A percentile compares a stretch with the other conserved stretches of the same genome.
phyloP scores from a whole-genome alignment of 1,140 invertebrate genomes.

The Caenorhabditis remanei region DNA sequence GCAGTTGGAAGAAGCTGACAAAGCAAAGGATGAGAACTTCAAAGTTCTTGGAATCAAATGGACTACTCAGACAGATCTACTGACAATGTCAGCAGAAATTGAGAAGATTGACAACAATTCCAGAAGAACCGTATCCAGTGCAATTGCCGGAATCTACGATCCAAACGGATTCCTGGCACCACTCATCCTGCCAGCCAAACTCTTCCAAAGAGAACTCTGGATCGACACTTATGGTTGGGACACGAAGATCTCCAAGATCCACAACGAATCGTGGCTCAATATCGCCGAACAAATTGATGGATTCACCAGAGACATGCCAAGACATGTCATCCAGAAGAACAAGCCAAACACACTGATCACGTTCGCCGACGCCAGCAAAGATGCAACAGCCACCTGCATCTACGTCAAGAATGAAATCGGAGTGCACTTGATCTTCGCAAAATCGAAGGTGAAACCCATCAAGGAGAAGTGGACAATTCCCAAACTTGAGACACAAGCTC shows the following conservation, averaged over 20 bases:
- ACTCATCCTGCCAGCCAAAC: background rate
- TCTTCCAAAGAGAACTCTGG: conserved; percentile 12
- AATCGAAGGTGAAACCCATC: conserved; percentile 38
- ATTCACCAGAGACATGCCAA: background rate
- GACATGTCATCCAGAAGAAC: background rate
- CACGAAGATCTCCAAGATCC: background rate
- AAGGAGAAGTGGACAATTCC: conserved; percentile 51
- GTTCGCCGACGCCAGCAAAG: conserved; percentile 57
- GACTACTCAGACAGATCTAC: background rate
- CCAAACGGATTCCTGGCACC: conserved; percentile 24
- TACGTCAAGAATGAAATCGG: background rate
- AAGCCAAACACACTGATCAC: background rate
- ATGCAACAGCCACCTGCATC: conserved; percentile 11
- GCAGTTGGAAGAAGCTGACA: background rate
- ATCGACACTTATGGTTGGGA: background rate
- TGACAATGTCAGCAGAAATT: background rate
- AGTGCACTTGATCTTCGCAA: conserved; percentile 46
- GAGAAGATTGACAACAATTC: background rate
- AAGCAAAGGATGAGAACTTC: background rate
- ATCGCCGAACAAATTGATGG: background rate
- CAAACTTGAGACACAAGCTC: conserved; percentile 42
- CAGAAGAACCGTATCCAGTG: background rate
- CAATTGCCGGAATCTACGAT: background rate
- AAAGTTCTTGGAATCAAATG: conserved; percentile 31
- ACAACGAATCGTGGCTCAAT: background rate